phyloP scores from a whole-genome alignment of 1,140 invertebrate species.

The Zaprionus lachaisei region DNA sequence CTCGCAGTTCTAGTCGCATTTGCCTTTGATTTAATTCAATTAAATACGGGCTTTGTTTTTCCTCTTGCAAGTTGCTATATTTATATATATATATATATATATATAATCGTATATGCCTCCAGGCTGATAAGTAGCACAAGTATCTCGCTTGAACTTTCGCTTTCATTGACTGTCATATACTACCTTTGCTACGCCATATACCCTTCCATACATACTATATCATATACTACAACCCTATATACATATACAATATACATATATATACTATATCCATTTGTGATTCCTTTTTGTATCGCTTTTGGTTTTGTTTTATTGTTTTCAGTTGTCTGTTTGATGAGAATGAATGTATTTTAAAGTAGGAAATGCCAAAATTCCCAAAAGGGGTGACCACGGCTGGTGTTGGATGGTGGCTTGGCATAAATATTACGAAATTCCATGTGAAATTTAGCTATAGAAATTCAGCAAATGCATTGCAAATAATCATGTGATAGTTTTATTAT shows the following conservation, averaged over 20 bases:
- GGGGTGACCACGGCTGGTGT: conserved; percentile 33
- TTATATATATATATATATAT: not conserved
- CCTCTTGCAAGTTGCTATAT: not conserved
- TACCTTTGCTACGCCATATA: not conserved
- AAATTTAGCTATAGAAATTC: conserved; percentile 6
- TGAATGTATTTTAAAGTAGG: conserved; percentile 84
- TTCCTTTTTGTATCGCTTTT: conserved; percentile 26
- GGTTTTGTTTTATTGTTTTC: conserved; percentile 32
- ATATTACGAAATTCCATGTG: conserved; percentile 44
- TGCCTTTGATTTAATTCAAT: conserved; percentile 79
- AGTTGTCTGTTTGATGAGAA: conserved; percentile 76
- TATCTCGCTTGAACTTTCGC: conserved; percentile 64
- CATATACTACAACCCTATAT: conserved; percentile 45
- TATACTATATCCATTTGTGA: conserved; percentile 41
- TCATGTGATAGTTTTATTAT: not conserved
- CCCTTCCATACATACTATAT: not conserved
- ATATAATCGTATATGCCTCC: not conserved
- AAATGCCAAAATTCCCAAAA: conserved; percentile 66
- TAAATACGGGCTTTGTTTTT: conserved; percentile 53
- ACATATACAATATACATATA: conserved; percentile 1
- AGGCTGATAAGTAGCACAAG: conserved; percentile 11
- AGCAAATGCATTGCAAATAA: conserved; percentile 1
- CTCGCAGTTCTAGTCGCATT: not conserved
- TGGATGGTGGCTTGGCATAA: conserved; percentile 21
- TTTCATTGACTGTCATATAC: conserved; percentile 55